A percentile compares a stretch with the other conserved stretches of the same genome.
Evolutionary conservation across 2,888 invertebrate species (phyloP).

Genomic region (Fragum fragum): DNA sequence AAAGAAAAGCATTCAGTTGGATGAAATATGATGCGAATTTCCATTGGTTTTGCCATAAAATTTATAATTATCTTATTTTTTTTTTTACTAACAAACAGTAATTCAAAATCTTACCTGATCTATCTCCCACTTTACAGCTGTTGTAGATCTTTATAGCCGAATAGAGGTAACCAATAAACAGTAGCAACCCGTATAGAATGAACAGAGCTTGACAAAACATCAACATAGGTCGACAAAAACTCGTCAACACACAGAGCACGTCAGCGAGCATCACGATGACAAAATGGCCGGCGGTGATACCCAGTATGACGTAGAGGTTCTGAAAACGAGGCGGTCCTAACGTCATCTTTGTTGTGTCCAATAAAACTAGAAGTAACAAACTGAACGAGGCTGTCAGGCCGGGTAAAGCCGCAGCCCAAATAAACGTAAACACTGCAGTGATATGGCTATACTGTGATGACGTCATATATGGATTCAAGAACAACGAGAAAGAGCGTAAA

Average conservation of each 20-base stretch:
- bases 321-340: slow-evolving; percentile 77
- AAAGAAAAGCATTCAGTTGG: too few species aligned
- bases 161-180: slow-evolving; percentile 74
- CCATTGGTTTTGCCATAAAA: too few species aligned
- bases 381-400: slow-evolving; percentile 77
- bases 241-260: slow-evolving; percentile 57
- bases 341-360: slow-evolving; percentile 79
- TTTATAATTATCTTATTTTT: too few species aligned
- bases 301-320: slow-evolving; percentile 68
- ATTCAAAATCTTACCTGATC: slow-evolving; percentile 41
- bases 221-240: slow-evolving; percentile 66
- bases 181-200: slow-evolving; percentile 70
- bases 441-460: slow-evolving; percentile 38
- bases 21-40: too few species aligned
- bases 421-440: slow-evolving; percentile 50
- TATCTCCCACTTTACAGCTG: slow-evolving; percentile 64
- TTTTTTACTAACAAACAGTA: too few species aligned
- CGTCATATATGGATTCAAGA: slow-evolving; percentile 74
- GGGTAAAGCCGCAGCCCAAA: slow-evolving; percentile 76
- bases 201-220: slow-evolving; percentile 76
- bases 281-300: slow-evolving; percentile 72
- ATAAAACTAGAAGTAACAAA: slow-evolving; percentile 74
- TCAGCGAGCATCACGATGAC: slow-evolving; percentile 69
- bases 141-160: slow-evolving; percentile 66
- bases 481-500: slow-evolving; percentile 64